These are phyloP conservation scores for Melanerpes formicivorus DNA, from an alignment of 2,113 vertebrate genomes.

Conservation along the genomic window DNA sequence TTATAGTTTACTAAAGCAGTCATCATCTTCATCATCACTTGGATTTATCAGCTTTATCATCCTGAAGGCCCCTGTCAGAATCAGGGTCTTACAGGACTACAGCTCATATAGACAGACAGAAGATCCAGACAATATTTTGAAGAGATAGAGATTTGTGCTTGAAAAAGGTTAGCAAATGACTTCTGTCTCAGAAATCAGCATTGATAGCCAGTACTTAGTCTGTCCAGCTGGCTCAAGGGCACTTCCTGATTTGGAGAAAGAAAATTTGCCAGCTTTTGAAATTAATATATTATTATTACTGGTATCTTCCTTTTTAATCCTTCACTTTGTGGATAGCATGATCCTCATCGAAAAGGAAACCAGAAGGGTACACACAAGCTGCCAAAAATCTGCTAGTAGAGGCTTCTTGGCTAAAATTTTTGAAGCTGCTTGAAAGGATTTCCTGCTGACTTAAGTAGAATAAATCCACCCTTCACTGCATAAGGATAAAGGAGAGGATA, in stretches of 20 bases:
- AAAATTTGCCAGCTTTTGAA: slow-evolving; percentile 26
- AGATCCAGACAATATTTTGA: background rate
- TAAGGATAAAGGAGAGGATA: background rate
- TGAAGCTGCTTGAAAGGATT: slow-evolving; percentile 20
- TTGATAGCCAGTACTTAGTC: background rate
- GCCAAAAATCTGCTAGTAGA: slow-evolving; percentile 36
- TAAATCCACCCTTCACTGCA: background rate
- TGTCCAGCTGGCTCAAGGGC: slow-evolving; percentile 25
- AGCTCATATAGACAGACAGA: background rate
- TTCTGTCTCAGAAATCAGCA: background rate
- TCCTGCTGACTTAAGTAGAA: slow-evolving; percentile 16
- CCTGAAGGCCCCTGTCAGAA: background rate
- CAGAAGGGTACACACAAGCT: background rate
- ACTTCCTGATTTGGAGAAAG: background rate
- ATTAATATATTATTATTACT: slow-evolving; percentile 26
- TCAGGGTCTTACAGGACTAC: background rate
- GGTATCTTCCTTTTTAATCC: slow-evolving; percentile 38
- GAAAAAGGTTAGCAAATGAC: background rate
- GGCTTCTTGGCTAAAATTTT: slow-evolving; percentile 31
- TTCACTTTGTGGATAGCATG: background rate
- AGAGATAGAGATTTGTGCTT: background rate
- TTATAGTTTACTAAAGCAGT: slow-evolving; percentile 5
- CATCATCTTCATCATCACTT: background rate
- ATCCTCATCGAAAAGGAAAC: slow-evolving; percentile 9
- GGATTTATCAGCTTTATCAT: background rate